phyloP scores from a whole-genome alignment of 2,888 invertebrate genomes.

The Stenoptilia bipunctidactyla region DNA sequence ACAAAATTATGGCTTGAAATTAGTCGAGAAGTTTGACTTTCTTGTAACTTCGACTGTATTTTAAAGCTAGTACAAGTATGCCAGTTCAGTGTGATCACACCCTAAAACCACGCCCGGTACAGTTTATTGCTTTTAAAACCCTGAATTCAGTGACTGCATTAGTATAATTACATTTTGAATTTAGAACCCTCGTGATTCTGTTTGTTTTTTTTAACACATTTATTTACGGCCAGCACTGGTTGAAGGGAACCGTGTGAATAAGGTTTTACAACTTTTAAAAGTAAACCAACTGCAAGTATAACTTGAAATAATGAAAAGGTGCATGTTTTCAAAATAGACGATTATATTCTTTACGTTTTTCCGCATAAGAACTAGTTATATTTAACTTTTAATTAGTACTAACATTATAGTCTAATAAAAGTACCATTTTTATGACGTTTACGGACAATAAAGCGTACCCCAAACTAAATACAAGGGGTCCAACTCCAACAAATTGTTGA shows the following conservation, averaged over 20 bases:
- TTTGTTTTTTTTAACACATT: slow-evolving; percentile 24
- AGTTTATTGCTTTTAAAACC: slow-evolving; percentile 1
- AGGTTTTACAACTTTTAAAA: slow-evolving; percentile 27
- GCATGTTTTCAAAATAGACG: too few relatives aligned
- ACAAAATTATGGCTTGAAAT: not conserved
- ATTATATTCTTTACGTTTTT: too few relatives aligned
- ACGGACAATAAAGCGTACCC: too few relatives aligned
- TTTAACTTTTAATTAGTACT: slow-evolving; percentile 5
- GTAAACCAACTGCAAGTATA: slow-evolving; percentile 17
- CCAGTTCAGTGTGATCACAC: not conserved
- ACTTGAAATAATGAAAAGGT: not conserved
- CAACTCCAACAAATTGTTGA: too few relatives aligned
- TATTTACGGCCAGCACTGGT: slow-evolving; percentile 21
- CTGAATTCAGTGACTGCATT: slow-evolving; percentile 29
- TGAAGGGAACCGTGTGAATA: not conserved
- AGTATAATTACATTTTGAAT: slow-evolving; percentile 47
- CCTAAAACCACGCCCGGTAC: not conserved
- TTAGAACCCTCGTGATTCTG: slow-evolving; percentile 30
- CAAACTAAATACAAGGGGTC: too few relatives aligned
- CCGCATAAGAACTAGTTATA: not conserved
- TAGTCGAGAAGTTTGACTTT: not conserved
- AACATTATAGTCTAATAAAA: not conserved
- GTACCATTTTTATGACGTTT: too few relatives aligned
- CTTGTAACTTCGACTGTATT: not conserved
- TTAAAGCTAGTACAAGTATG: not conserved